These are phyloP conservation scores for Anolis apletophallus DNA, from an alignment of 2,797 vertebrate species.

Conservation along the genomic window DNA sequence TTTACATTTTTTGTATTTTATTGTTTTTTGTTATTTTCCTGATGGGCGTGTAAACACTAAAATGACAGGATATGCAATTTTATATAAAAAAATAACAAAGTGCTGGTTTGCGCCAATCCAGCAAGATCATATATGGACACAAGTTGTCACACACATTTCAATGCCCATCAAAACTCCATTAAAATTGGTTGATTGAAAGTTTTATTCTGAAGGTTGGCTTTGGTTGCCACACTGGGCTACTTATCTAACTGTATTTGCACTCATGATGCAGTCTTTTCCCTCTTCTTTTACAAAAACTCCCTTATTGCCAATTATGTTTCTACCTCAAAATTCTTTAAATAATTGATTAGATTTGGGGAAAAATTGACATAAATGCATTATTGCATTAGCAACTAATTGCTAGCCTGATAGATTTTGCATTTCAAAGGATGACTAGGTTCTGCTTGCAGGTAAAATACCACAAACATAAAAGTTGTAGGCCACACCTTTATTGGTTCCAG, in stretches of 20 bases:
- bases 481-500: too few relatives aligned
- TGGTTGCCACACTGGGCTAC: background rate
- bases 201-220: too few relatives aligned
- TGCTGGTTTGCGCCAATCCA: background rate
- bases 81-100: too few relatives aligned
- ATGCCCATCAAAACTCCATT: background rate
- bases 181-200: background rate
- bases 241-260: background rate
- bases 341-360: background rate
- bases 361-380: background rate
- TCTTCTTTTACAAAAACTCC: background rate
- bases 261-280: background rate
- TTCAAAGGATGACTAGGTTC: too few relatives aligned
- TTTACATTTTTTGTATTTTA: too few relatives aligned
- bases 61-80: too few relatives aligned
- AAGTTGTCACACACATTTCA: background rate
- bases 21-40: too few relatives aligned
- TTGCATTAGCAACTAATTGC: background rate
- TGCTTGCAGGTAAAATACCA: too few relatives aligned
- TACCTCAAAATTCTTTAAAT: background rate
- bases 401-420: background rate
- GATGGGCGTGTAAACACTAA: too few relatives aligned
- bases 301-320: background rate
- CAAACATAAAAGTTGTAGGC: too few relatives aligned
- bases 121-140: background rate